Evolutionary conservation across 2,888 invertebrate genomes (phyloP), one percentile per base, ranked within the genome.

Genomic region (Protonemura montana): DNA sequence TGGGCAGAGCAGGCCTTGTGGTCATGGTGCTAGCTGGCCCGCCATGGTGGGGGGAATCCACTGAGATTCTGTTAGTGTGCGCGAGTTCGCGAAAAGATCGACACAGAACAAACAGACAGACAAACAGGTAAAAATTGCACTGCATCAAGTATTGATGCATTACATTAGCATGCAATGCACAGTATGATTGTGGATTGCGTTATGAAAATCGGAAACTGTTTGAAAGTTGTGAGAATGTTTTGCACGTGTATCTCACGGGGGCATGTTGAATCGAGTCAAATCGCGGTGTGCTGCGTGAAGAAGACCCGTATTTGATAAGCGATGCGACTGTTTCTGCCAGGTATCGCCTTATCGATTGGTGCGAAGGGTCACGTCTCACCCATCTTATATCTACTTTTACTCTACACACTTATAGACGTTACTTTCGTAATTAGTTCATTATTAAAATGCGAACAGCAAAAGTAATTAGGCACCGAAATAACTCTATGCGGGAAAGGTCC

Each of bases 31-130:
- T 59, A 13, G 59, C 13, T 41, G n/a, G n/a, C n/a, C n/a, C n/a
- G 41, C 59, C 59, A 21, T 2, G 59, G 59, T 59, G 59, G 59
- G 59, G 59, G 59, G 6, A 59, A 10, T 59, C 59, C 13, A 2
- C 59, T 2, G 59, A 59, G 59, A 59, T 59, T 13, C 6, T 59
- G 16, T 59, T 59, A 59, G 59, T 59, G 59, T 59, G 26, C 78
- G 1, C 28, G 27, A 78, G 78, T 25, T 78, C 26, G 78, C 78
- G 78, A 25, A 78, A 78, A 78, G 78, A 78, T 78, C n/a, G 21
- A 78, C 78, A 78, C 78, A 28, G 10, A 78, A 10, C 21, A 25
- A 25, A 13, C 27, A 78, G 78, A 78, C 78, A 27, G 2, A 78
- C 78, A 78, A 26, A 78, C 78, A 78, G 78, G 78, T 78, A 78